Percentiles rank a stretch among this genome's conserved stretches.
Evolutionary conservation across 2,888 invertebrate genomes (phyloP).

Genomic region (Ormia ochracea): DNA sequence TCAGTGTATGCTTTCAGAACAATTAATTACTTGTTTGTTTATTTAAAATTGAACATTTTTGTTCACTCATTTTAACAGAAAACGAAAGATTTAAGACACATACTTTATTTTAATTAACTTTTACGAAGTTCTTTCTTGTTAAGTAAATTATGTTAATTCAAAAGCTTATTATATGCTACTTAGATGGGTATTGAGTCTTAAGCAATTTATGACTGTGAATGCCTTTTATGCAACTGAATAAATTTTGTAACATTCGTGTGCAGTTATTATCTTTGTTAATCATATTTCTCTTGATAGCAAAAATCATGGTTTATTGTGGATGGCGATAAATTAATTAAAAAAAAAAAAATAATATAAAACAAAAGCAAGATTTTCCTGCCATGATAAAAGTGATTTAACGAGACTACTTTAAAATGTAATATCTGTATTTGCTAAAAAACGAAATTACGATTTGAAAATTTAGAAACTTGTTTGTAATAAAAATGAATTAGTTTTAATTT

Average conservation of each 20-base stretch:
- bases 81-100: conserved; percentile 65
- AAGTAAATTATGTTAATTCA: background rate
- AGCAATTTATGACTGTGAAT: too few species aligned
- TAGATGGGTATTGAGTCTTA: too few species aligned
- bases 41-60: background rate
- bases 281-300: background rate
- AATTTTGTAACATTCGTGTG: too few species aligned
- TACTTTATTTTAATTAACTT: conserved; percentile 43
- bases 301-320: background rate
- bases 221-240: too few species aligned
- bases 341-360: background rate
- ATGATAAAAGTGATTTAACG: too few species aligned
- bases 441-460: too few species aligned
- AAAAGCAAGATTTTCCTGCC: too few species aligned
- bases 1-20: conserved; percentile 17
- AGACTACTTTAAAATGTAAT: too few species aligned
- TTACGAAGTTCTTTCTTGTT: background rate
- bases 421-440: too few species aligned
- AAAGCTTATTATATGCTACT: background rate
- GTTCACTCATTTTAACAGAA: background rate
- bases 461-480: too few species aligned
- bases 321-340: too few species aligned
- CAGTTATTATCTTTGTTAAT: background rate
- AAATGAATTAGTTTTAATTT: too few species aligned
- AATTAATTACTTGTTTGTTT: conserved; percentile 28